These are phyloP conservation scores for Drosophila pullipes DNA, from an alignment of 2,888 invertebrate species.

Conservation along the genomic window DNA sequence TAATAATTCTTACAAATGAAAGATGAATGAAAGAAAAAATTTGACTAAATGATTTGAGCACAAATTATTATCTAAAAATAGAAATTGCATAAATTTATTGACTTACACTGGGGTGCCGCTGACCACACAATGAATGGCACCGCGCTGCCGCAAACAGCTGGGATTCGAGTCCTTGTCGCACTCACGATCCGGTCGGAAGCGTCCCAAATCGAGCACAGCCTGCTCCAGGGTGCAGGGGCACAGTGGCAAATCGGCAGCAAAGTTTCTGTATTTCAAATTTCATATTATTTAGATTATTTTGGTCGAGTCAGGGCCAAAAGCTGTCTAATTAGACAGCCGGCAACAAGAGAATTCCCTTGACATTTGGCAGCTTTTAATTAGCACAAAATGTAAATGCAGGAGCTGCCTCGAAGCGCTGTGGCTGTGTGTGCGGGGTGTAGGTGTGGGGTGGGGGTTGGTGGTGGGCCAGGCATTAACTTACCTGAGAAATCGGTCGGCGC, in stretches of 20 bases:
- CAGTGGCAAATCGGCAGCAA: constrained; percentile 92
- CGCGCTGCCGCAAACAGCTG: constrained; percentile 94
- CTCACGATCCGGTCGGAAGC: constrained; percentile 94
- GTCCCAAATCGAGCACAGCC: constrained; percentile 95
- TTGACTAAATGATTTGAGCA: background rate
- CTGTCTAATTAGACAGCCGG: constrained; percentile 57
- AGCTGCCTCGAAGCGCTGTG: background rate
- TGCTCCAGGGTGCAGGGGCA: constrained; percentile 97
- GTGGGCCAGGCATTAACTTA: constrained; percentile 57
- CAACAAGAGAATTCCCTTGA: constrained; percentile 12
- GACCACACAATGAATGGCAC: constrained; percentile 96
- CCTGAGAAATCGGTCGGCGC: constrained; percentile 91
- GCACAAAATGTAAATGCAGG: constrained; percentile 55
- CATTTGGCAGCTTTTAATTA: constrained; percentile 61
- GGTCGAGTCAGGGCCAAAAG: background rate
- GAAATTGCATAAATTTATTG: background rate
- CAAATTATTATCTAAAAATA: background rate
- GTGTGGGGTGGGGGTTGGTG: background rate
- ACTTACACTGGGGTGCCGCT: constrained; percentile 95
- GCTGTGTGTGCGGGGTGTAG: background rate
- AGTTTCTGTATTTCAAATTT: constrained; percentile 88
- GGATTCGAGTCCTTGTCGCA: constrained; percentile 97
- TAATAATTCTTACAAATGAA: background rate
- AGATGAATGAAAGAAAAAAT: background rate
- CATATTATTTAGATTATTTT: constrained; percentile 29